Evolutionary conservation across 2,797 vertebrate species (phyloP).

Genomic region (Bradypodion pumilum): DNA sequence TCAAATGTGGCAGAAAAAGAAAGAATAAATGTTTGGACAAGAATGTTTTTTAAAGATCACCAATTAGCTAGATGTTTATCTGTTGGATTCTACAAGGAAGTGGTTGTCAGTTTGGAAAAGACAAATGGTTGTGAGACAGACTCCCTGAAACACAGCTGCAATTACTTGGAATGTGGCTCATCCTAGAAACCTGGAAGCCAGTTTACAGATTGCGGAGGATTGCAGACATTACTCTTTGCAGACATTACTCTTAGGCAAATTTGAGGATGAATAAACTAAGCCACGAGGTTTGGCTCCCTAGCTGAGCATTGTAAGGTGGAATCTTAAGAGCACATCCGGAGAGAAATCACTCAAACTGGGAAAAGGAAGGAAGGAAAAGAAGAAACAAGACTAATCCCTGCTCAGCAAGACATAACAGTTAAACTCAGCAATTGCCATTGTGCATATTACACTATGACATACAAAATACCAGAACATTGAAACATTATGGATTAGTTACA

Average conservation of each 20-base stretch:
- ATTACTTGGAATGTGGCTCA: constrained; percentile 1
- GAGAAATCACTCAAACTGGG: background rate
- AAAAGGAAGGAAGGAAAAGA: background rate
- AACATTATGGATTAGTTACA: background rate
- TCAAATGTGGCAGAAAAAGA: background rate
- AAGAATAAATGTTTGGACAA: background rate
- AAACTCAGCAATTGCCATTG: background rate
- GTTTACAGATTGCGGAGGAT: background rate
- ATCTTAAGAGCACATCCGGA: background rate
- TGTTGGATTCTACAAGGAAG: background rate
- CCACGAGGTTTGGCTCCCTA: background rate
- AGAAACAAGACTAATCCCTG: background rate
- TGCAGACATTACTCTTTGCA: background rate
- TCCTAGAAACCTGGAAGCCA: background rate
- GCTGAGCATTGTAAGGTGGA: background rate
- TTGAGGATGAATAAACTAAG: background rate
- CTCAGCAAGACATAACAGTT: background rate
- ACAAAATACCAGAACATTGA: background rate
- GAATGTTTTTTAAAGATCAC: constrained; percentile 20
- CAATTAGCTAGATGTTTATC: background rate
- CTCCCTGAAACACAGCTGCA: background rate
- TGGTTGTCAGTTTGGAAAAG: background rate
- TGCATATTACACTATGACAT: background rate
- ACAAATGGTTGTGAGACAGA: background rate
- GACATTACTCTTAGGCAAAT: background rate